Evolutionary conservation across 2,888 invertebrate genomes (phyloP), one percentile per base, ranked within the genome.

Genomic region (Agrochola lota): DNA sequence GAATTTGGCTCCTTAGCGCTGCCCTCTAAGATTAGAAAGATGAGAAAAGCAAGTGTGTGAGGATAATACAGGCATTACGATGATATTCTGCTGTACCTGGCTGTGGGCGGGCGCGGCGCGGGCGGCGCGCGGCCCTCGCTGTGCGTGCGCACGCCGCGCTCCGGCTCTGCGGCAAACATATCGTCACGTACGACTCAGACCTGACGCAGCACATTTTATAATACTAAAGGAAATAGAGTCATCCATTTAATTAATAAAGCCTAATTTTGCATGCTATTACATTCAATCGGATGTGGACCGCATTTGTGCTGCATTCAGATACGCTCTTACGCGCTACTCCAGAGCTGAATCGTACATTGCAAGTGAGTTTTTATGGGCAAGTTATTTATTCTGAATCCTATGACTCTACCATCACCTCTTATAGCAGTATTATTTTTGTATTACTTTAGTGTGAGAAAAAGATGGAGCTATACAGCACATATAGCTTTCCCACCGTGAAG

Each of bases 141-240:
- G 97, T 96, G 92, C 95, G 97, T 94, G 96, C 97, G 85, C 96
- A 70, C 85, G 64, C 71, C 49, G 69, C 97, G 93, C 97, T 97
- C 73, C 71, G 97, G 97, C 3, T 97, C 98, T 97, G 94, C 20
- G 26, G 9, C 35, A 35, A 35, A 35, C 3, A 35, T 35, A 35
- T 35, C 35, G 35, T 35, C 35, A 30, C 1, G 30, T n/a, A n/a
- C n/a, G n/a, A n/a, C n/a, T n/a, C n/a, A n/a, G n/a, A n/a, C n/a
- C n/a, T n/a, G n/a, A n/a, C n/a, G n/a, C n/a, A n/a, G n/a, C n/a
- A n/a, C n/a, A n/a, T 30, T 40, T 9, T 2, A 15, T n/a, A 9
- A 17, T 23, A 2, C 4, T n/a, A n/a, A 64, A 40, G 15, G 15
- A 35, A 63, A 40, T 63, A n/a, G n/a, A 64, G 64, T 40, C 15